Percentiles rank a stretch among this genome's conserved stretches.
Conservation (phyloP, 2,888 invertebrate genomes). For the Napeogenes sylphis region DNA sequence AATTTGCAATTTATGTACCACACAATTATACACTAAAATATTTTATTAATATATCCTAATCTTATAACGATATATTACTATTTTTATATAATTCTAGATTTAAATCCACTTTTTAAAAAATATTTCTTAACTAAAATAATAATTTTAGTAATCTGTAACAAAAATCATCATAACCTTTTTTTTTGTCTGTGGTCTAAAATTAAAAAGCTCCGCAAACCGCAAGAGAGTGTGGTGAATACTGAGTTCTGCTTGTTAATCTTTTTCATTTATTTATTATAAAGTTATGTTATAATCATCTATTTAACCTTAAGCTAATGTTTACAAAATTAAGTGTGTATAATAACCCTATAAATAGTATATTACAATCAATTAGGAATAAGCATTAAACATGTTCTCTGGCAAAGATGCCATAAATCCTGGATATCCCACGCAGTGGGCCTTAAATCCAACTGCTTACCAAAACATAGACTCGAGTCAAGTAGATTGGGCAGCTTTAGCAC, state of each 20-base stretch:
- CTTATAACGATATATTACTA: no score
- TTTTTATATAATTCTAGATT: no score
- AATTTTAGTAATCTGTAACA: background rate
- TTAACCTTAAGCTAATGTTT: background rate
- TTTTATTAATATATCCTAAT: no score
- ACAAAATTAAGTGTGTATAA: background rate
- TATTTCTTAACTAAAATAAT: background rate
- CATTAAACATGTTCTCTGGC: conserved; percentile 72
- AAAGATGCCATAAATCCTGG: conserved; percentile 80
- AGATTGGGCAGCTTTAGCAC: conserved; percentile 97
- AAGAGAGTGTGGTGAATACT: conserved; percentile 9
- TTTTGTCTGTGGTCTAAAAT: conserved; percentile 20
- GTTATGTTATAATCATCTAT: conserved; percentile 10
- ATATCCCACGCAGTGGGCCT: conserved; percentile 86
- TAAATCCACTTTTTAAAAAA: background rate
- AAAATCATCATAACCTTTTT: background rate
- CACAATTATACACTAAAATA: no score
- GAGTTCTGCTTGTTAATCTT: conserved; percentile 5
- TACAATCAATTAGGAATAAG: conserved; percentile 23
- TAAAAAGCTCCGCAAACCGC: conserved; percentile 12
- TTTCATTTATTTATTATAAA: conserved; percentile 11
- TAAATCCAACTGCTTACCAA: conserved; percentile 89
- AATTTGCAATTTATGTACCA: no score
- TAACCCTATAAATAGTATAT: conserved; percentile 4
- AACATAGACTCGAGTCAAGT: conserved; percentile 91